Conservation (phyloP, 53 echinoderm and acorn worm species). For the Henricia sp. region DNA sequence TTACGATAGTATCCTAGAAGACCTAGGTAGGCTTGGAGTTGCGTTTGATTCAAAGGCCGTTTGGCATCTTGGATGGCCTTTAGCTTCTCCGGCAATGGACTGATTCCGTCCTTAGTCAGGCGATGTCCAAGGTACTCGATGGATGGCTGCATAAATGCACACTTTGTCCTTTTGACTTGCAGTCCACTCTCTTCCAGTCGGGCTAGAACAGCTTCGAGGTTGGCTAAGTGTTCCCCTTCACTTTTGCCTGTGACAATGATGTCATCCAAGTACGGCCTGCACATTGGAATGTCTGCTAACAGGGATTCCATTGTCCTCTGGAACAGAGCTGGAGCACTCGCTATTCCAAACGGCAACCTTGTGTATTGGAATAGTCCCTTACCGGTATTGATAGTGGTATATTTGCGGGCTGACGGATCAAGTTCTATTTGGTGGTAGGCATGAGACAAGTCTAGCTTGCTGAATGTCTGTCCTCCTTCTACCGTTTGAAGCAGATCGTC, state of each 20-base stretch:
- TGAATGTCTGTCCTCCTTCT: constrained; percentile 65
- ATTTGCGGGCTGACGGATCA: constrained; percentile 52
- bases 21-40: constrained; percentile 55
- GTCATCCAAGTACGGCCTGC: constrained; percentile 67
- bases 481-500: constrained; percentile 67
- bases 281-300: constrained; percentile 55
- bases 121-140: constrained; percentile 41
- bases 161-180: constrained; percentile 47
- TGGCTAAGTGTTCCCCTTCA: constrained; percentile 52
- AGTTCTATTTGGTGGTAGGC: constrained; percentile 76
- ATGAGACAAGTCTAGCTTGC: constrained; percentile 66
- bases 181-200: constrained; percentile 23
- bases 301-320: constrained; percentile 52
- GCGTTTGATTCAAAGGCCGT: constrained; percentile 47
- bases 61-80: too few relatives aligned
- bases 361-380: constrained; percentile 45
- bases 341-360: constrained; percentile 55
- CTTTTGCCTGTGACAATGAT: constrained; percentile 65
- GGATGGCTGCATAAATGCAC: constrained; percentile 46
- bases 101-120: too few relatives aligned
- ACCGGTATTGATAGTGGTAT: constrained; percentile 61
- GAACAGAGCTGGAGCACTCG: constrained; percentile 57
- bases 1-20: constrained; percentile 56
- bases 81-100: too few relatives aligned
- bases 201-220: constrained; percentile 40